Percentiles rank a stretch among this genome's conserved stretches.
phyloP scores from a whole-genome alignment of 2,888 invertebrate genomes.

The Bibio marci region DNA sequence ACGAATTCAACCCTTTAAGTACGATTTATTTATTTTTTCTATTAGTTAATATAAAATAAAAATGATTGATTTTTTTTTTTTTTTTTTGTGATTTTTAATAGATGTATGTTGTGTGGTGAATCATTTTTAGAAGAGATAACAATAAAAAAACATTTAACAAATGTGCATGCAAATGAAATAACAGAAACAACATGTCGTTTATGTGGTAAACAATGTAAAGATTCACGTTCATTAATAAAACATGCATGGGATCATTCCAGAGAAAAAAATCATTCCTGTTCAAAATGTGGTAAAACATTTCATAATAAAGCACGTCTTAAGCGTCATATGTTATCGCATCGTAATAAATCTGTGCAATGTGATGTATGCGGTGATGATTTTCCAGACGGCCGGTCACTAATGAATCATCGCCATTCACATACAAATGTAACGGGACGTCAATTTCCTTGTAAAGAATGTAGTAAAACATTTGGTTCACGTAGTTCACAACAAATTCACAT shows the following conservation, averaged over 20 bases:
- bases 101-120: constrained; percentile 49
- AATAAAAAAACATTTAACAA: constrained; percentile 43
- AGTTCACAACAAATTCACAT: constrained; percentile 77
- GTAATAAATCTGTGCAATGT: constrained; percentile 50
- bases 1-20: constrained; percentile 35
- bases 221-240: constrained; percentile 45
- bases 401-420: constrained; percentile 52
- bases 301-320: constrained; percentile 46
- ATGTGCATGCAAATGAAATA: constrained; percentile 39
- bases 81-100: constrained; percentile 10
- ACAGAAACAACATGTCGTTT: constrained; percentile 46
- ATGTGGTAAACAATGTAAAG: constrained; percentile 51
- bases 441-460: constrained; percentile 69
- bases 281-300: constrained; percentile 51
- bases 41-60: not conserved
- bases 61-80: not conserved
- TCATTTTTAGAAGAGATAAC: constrained; percentile 42
- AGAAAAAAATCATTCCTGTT: constrained; percentile 43
- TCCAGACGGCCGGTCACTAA: constrained; percentile 48
- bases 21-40: constrained; percentile 9
- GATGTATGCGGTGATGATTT: constrained; percentile 54
- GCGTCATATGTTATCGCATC: constrained; percentile 52
- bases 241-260: constrained; percentile 53
- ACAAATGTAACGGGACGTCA: constrained; percentile 36
- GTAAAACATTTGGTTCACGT: constrained; percentile 71